These are phyloP conservation scores for Microcebus jonahi DNA, from an alignment of 2,113 vertebrate species.

Conservation along the genomic window DNA sequence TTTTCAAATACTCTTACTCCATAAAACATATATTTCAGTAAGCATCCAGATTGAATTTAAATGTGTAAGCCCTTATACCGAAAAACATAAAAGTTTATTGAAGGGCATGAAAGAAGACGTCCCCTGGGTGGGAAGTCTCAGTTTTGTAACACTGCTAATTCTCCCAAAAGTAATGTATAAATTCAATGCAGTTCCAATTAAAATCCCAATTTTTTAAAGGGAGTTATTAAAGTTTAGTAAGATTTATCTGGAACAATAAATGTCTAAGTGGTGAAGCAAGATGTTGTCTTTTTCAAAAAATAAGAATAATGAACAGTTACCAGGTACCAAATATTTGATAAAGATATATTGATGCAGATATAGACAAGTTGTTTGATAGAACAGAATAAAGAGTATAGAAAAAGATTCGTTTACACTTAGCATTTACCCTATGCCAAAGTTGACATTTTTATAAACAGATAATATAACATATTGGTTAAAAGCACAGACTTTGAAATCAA, in stretches of 20 bases:
- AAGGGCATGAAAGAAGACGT: background rate
- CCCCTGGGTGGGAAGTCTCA: background rate
- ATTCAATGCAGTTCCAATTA: background rate
- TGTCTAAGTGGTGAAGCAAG: background rate
- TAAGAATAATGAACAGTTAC: background rate
- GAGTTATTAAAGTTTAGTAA: background rate
- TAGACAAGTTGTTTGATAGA: background rate
- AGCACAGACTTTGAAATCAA: background rate
- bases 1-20: background rate
- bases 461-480: background rate
- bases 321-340: background rate
- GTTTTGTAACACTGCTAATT: background rate
- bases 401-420: background rate
- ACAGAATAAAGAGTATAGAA: background rate
- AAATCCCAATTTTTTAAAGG: background rate
- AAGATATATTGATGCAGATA: background rate
- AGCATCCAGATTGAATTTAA: background rate
- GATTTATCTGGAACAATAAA: background rate
- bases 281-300: background rate
- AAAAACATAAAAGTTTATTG: background rate
- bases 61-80: background rate
- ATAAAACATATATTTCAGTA: background rate
- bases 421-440: background rate
- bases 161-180: background rate
- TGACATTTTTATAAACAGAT: background rate